A percentile compares a stretch with the other conserved stretches of the same genome.
Evolutionary conservation across 2,797 vertebrate species (phyloP).

Genomic region (Neostethus bicornis): DNA sequence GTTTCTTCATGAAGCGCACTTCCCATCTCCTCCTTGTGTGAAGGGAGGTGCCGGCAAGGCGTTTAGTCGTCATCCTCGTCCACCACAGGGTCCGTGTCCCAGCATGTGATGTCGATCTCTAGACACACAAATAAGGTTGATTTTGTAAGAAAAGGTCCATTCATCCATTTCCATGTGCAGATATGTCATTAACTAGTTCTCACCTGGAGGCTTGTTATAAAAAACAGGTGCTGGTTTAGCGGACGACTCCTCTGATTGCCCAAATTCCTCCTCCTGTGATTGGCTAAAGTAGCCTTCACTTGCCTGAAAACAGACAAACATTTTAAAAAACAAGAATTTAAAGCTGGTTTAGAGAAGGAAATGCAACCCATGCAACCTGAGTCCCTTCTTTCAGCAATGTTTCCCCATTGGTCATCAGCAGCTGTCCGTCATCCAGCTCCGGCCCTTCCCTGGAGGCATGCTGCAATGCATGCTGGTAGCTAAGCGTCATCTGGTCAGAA

Average conservation of each 20-base stretch:
- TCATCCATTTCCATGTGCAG: too few relatives aligned
- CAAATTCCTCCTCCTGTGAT: slow-evolving; percentile 93
- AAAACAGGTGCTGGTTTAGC: slow-evolving; percentile 90
- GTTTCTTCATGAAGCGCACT: slow-evolving; percentile 69
- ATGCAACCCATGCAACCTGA: slow-evolving; percentile 79
- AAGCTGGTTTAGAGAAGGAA: too few relatives aligned
- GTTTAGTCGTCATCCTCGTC: slow-evolving; percentile 89
- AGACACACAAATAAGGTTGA: slow-evolving; percentile 28
- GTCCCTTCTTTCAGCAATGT: slow-evolving; percentile 90
- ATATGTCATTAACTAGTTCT: slow-evolving; percentile 17
- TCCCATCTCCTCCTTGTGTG: slow-evolving; percentile 62
- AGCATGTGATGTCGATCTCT: slow-evolving; percentile 98
- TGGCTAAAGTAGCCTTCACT: slow-evolving; percentile 95
- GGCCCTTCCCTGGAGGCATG: slow-evolving; percentile 76
- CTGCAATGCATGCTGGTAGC: slow-evolving; percentile 87
- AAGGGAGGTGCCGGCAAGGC: slow-evolving; percentile 38
- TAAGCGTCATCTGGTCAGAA: slow-evolving; percentile 82
- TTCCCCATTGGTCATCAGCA: slow-evolving; percentile 94
- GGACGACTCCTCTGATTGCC: slow-evolving; percentile 87
- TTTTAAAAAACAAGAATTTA: neutral
- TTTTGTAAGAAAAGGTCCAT: too few relatives aligned
- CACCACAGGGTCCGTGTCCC: slow-evolving; percentile 92
- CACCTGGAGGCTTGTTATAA: slow-evolving; percentile 97
- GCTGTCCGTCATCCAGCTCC: slow-evolving; percentile 78
- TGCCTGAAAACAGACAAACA: slow-evolving; percentile 71